Evolutionary conservation across 2,113 vertebrate genomes (phyloP).

Genomic region (Tychaedon coryphoeus): DNA sequence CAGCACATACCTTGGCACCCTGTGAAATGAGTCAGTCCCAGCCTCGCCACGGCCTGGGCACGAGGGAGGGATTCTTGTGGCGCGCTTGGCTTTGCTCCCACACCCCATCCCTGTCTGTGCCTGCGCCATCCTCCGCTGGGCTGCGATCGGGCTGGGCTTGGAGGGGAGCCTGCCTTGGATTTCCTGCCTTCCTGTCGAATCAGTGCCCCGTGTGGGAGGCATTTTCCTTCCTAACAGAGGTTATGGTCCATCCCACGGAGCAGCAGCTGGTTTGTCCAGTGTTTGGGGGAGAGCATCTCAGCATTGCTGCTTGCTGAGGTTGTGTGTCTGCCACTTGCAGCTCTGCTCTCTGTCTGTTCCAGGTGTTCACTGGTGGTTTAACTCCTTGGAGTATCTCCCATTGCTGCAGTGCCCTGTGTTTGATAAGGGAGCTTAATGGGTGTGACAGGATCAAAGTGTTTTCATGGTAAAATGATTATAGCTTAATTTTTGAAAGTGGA

Average conservation of each 20-base stretch:
- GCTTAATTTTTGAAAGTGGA: slow-evolving; percentile 28
- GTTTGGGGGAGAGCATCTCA: not conserved
- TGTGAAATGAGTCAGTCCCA: slow-evolving; percentile 47
- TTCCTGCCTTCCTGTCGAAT: slow-evolving; percentile 66
- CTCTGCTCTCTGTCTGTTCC: slow-evolving; percentile 20
- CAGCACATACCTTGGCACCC: slow-evolving; percentile 45
- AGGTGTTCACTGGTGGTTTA: slow-evolving; percentile 60
- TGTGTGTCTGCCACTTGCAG: not conserved
- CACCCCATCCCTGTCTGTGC: slow-evolving; percentile 13
- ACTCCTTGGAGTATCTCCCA: not conserved
- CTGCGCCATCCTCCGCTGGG: slow-evolving; percentile 18
- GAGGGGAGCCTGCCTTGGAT: slow-evolving; percentile 58
- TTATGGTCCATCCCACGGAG: not conserved
- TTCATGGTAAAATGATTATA: slow-evolving; percentile 40
- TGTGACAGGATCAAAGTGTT: slow-evolving; percentile 40
- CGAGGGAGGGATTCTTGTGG: slow-evolving; percentile 29
- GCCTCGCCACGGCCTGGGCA: slow-evolving; percentile 23
- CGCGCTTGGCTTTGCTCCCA: not conserved
- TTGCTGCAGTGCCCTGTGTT: not conserved
- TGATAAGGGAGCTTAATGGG: slow-evolving; percentile 42
- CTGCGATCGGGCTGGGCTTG: not conserved
- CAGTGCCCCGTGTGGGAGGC: slow-evolving; percentile 38
- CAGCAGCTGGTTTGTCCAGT: not conserved
- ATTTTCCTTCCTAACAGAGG: slow-evolving; percentile 32
- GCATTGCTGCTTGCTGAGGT: not conserved